phyloP scores from a whole-genome alignment of 2,797 vertebrate genomes.

The Oryzias dopingdopingensis region DNA sequence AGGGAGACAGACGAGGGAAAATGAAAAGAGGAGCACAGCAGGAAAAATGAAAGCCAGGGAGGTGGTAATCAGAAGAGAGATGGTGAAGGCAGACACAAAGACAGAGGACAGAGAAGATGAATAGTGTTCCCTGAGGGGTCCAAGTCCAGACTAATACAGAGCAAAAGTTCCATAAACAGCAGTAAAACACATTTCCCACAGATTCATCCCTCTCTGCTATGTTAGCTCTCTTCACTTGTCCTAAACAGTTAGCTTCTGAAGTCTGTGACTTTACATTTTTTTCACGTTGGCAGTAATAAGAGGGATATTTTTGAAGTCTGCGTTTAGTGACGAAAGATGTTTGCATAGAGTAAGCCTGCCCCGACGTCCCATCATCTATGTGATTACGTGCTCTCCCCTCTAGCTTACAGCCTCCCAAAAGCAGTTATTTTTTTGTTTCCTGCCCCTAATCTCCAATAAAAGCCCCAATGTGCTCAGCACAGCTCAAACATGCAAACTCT shows the following conservation, averaged over 20 bases:
- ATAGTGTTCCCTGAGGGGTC: slow-evolving; percentile 42
- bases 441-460: no score
- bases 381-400: no score
- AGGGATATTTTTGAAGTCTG: slow-evolving; percentile 27
- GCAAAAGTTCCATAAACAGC: slow-evolving; percentile 60
- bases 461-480: slow-evolving; percentile 2
- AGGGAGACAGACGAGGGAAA: slow-evolving; percentile 2
- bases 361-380: no score
- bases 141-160: slow-evolving; percentile 56
- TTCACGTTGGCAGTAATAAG: slow-evolving; percentile 19
- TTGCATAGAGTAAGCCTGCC: no score
- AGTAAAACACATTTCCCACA: slow-evolving; percentile 42
- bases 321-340: background rate
- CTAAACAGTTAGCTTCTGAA: slow-evolving; percentile 27
- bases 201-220: slow-evolving; percentile 47
- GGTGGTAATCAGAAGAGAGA: slow-evolving; percentile 59
- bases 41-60: slow-evolving; percentile 22
- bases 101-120: slow-evolving; percentile 39
- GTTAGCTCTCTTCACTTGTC: slow-evolving; percentile 45
- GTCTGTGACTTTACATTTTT: slow-evolving; percentile 46
- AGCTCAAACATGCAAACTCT: slow-evolving; percentile 22
- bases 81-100: slow-evolving; percentile 40
- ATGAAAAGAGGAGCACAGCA: slow-evolving; percentile 11
- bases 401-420: no score
- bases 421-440: no score